Base-by-base conservation (phyloP, 2,113 vertebrate species). In the Dryoscopus gambensis region DNA sequence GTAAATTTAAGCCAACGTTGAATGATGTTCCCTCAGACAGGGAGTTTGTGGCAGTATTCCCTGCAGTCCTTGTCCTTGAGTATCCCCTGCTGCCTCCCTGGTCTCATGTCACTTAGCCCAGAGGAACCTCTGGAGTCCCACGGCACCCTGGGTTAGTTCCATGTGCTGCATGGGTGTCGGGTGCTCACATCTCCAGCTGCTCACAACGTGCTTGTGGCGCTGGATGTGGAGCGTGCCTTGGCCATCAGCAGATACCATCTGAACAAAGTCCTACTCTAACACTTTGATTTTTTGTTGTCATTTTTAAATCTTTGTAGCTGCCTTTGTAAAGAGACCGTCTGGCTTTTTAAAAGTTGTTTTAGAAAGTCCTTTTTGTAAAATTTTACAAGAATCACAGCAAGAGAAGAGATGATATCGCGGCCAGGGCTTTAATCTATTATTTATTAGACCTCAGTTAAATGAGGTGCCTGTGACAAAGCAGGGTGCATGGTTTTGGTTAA, bases 401-500 rank as follows among this genome's bases (percentile, higher is more conserved):
- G 35, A 70, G 33, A 57, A 63, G 60, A 86, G 56, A 89, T 60
- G 44, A 12, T 95, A 64, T 53, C 0, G 0, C 1, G 1, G 64
- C 52, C 69, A 18, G 31, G 40, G 40, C 76, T 96, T 93, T 93
- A 94, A 95, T 84, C 74, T 95, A 30, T 94, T 90, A 93, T 89
- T 89, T 94, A 91, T 88, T 81, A 93, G 56, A 89, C 59, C 68
- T 77, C 71, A 37, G 86, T 90, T 96, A 69, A 90, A 77, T 92
- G 82, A 90, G 64, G 47, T 93, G 93, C 79, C 59, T 81, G 55
- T 90, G 89, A 95, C 88, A 92, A 90, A 96, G 79, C 83, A 68
- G 92, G 44, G 79, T 96, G 64, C 60, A 37, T 70, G 90, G 86
- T 92, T 93, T 90, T 50, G 73, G 76, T 80, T n/a, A 70, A 74